Conservation (phyloP, 2,888 invertebrate species). For the Megamerina dolium region DNA sequence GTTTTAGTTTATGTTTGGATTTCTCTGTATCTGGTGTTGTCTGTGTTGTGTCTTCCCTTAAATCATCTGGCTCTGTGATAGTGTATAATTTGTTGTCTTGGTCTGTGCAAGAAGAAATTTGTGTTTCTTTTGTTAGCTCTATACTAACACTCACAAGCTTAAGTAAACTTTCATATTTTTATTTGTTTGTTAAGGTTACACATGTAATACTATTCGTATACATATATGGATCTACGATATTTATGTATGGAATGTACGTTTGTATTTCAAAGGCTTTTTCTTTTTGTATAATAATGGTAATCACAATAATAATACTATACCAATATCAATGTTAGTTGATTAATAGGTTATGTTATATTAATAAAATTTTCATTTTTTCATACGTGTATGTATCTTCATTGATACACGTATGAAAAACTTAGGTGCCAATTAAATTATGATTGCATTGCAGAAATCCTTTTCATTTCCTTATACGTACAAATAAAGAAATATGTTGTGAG, state of each 20-base stretch:
- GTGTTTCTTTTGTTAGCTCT: constrained; percentile 12
- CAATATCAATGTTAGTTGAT: no score
- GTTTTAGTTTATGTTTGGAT: constrained; percentile 33
- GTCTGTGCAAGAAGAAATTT: constrained; percentile 18
- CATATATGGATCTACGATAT: neutral
- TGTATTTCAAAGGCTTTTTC: no score
- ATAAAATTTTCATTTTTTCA: no score
- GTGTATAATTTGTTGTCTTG: constrained; percentile 34
- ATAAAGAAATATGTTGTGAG: no score
- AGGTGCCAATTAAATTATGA: no score
- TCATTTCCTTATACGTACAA: no score
- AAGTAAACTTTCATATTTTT: neutral
- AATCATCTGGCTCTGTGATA: constrained; percentile 49
- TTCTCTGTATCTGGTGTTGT: constrained; percentile 39
- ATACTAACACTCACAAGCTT: neutral
- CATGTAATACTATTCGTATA: neutral
- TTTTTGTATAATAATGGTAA: no score
- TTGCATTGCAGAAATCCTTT: no score
- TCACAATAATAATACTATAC: no score
- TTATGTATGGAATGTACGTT: neutral
- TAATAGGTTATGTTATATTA: no score
- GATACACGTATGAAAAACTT: no score
- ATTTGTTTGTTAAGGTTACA: neutral
- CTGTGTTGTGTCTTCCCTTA: constrained; percentile 42
- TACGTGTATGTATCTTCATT: no score